Evolutionary conservation across 2,888 invertebrate genomes (phyloP).

Genomic region (Lucinisca nassula): DNA sequence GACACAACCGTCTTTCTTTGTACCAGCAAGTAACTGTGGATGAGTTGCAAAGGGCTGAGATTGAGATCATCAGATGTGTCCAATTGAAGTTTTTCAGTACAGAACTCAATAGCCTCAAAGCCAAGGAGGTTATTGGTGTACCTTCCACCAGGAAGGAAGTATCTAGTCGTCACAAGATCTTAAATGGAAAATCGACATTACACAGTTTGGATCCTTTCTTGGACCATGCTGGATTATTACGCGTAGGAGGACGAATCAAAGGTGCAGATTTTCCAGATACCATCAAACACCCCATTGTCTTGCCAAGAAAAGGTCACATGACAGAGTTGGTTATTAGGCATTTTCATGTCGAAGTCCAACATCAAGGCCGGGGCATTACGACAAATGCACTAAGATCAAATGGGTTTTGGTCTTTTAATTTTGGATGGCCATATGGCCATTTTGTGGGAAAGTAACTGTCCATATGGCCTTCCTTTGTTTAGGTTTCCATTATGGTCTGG

Average conservation of each 20-base stretch:
- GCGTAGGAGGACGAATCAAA: slow-evolving; percentile 38
- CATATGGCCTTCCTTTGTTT: too few species aligned
- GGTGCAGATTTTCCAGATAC: background rate
- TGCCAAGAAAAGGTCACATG: slow-evolving; percentile 42
- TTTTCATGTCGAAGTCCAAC: slow-evolving; percentile 51
- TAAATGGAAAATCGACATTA: slow-evolving; percentile 16
- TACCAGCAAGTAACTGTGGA: background rate
- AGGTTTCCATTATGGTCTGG: too few species aligned
- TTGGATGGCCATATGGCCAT: too few species aligned
- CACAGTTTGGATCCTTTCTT: background rate
- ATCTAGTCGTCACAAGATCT: background rate
- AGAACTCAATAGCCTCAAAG: background rate
- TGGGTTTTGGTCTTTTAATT: too few species aligned
- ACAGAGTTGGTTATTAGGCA: slow-evolving; percentile 63
- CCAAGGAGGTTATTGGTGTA: background rate
- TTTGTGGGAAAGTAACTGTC: too few species aligned
- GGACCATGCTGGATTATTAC: slow-evolving; percentile 22
- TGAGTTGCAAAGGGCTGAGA: slow-evolving; percentile 17
- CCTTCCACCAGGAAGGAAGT: too few species aligned
- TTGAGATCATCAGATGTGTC: background rate
- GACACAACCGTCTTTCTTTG: background rate
- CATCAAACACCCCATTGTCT: too few species aligned
- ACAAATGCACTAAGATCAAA: slow-evolving; percentile 55
- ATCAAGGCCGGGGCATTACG: slow-evolving; percentile 69
- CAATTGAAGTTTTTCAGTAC: background rate